These are phyloP conservation scores for Tromatobia lineatoria DNA, from an alignment of 2,888 invertebrate genomes.

Conservation along the genomic window DNA sequence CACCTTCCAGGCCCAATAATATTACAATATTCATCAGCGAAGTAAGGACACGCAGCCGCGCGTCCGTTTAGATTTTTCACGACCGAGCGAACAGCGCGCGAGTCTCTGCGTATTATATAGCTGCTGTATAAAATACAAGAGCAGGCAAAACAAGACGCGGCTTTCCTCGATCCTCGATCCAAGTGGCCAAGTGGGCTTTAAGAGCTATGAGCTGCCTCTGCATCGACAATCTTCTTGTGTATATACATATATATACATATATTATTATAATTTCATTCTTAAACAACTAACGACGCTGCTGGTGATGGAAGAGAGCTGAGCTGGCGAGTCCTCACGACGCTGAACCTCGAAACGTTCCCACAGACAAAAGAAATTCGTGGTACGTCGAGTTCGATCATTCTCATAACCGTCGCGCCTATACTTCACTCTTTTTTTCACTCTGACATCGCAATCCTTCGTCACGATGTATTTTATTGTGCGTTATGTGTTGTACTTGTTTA, in stretches of 20 bases:
- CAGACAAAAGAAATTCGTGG: constrained; percentile 83
- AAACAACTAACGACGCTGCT: constrained; percentile 42
- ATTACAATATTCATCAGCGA: constrained; percentile 43
- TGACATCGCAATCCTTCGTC: constrained; percentile 18
- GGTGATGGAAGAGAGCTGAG: neutral
- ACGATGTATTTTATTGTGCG: constrained; percentile 74
- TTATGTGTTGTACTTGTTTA: constrained; percentile 14
- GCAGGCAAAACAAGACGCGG: constrained; percentile 59
- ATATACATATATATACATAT: constrained; percentile 36
- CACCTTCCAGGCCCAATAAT: constrained; percentile 15
- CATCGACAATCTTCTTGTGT: constrained; percentile 33
- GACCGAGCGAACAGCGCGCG: constrained; percentile 41
- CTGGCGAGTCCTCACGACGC: constrained; percentile 52
- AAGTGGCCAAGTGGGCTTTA: constrained; percentile 50
- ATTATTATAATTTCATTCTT: constrained; percentile 53
- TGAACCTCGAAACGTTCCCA: constrained; percentile 76
- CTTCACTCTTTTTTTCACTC: constrained; percentile 36
- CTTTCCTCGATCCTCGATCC: constrained; percentile 57
- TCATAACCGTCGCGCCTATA: constrained; percentile 74
- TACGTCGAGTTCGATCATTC: constrained; percentile 83
- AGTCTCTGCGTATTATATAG: constrained; percentile 13
- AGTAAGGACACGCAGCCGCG: neutral
- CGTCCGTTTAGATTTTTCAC: constrained; percentile 49
- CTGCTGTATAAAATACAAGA: constrained; percentile 38
- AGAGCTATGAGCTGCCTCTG: constrained; percentile 33